Conservation (phyloP, 2,797 vertebrate genomes). For the Chaenodraco wilsoni region DNA sequence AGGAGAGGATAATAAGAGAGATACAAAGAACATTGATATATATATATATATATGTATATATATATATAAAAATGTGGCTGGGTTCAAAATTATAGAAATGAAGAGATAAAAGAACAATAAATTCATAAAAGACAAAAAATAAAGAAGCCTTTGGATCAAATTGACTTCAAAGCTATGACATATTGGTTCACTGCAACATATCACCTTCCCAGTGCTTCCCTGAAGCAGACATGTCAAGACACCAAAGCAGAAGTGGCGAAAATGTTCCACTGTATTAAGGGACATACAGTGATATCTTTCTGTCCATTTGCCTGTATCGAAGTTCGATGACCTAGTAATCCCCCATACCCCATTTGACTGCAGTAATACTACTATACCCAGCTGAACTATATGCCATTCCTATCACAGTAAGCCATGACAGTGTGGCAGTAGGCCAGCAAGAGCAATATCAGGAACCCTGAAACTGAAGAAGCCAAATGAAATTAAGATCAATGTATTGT, state of each 20-base stretch:
- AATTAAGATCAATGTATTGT: background rate
- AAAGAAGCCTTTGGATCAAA: background rate
- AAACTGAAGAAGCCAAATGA: background rate
- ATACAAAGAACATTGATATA: background rate
- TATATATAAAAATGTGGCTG: no score
- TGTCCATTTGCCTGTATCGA: background rate
- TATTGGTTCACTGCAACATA: background rate
- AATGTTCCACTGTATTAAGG: background rate
- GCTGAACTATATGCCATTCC: background rate
- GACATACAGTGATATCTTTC: background rate
- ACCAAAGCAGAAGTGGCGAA: background rate
- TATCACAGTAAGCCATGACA: background rate
- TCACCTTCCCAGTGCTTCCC: background rate
- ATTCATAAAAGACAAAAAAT: background rate
- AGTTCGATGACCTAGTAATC: slow-evolving; percentile 3
- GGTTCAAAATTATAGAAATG: background rate
- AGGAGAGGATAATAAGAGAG: background rate
- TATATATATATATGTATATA: no score
- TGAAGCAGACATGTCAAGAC: background rate
- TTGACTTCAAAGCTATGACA: background rate
- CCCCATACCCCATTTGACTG: no score
- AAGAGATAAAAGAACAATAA: background rate
- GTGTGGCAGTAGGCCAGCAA: background rate
- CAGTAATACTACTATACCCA: background rate
- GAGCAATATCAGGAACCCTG: background rate